Conservation (phyloP, 2,797 vertebrate species). For the Microcaecilia unicolor region DNA sequence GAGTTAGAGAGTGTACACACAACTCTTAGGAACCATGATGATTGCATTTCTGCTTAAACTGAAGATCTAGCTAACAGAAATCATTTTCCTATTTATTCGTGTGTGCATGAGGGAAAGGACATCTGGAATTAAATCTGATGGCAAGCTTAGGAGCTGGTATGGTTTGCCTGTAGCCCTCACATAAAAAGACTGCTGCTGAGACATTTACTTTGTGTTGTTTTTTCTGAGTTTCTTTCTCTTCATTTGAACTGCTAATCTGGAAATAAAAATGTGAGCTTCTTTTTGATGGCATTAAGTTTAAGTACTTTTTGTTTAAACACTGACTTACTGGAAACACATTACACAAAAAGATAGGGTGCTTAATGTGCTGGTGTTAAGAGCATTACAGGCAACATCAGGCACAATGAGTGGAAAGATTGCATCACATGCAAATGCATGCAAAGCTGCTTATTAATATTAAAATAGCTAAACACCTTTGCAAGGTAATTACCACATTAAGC, state of each 20-base stretch:
- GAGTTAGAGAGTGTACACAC: conserved; percentile 34
- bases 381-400: too few relatives aligned
- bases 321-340: too few relatives aligned
- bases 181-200: conserved; percentile 9
- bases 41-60: conserved; percentile 43
- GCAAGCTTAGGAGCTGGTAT: conserved; percentile 16
- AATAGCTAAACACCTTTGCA: too few relatives aligned
- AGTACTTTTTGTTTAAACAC: too few relatives aligned
- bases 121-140: conserved; percentile 52
- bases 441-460: too few relatives aligned
- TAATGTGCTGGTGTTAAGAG: too few relatives aligned
- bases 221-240: conserved; percentile 19
- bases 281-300: too few relatives aligned
- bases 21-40: conserved; percentile 30
- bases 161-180: conserved; percentile 15
- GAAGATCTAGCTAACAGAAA: conserved; percentile 33
- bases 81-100: conserved; percentile 45
- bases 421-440: too few relatives aligned
- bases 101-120: conserved; percentile 33
- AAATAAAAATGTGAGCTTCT: background rate
- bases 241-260: conserved; percentile 20
- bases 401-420: too few relatives aligned
- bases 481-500: too few relatives aligned
- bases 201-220: conserved; percentile 14
- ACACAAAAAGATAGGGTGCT: too few relatives aligned